These are phyloP conservation scores for Pseudopodoces humilis DNA, from an alignment of 2,113 vertebrate genomes.

Conservation along the genomic window DNA sequence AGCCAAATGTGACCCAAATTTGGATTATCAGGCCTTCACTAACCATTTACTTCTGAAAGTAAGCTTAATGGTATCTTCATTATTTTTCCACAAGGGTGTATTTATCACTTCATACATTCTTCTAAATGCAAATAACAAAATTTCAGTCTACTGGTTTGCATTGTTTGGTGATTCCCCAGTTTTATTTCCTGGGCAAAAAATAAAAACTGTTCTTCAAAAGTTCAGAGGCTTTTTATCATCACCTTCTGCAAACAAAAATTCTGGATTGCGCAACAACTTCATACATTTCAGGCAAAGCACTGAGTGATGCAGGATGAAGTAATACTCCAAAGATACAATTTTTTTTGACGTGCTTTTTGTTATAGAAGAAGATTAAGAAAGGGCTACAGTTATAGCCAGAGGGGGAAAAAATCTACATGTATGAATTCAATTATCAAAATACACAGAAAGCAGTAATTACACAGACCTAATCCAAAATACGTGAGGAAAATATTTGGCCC, in stretches of 20 bases:
- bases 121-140: neutral
- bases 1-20: neutral
- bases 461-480: neutral
- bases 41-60: neutral
- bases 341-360: conserved; percentile 4
- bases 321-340: neutral
- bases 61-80: neutral
- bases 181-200: conserved; percentile 22
- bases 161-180: neutral
- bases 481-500: neutral
- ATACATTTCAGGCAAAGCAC: neutral
- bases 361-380: conserved; percentile 19
- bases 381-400: neutral
- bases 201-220: conserved; percentile 18
- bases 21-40: neutral
- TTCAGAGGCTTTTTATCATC: neutral
- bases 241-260: neutral
- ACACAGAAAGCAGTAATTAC: neutral
- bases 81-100: neutral
- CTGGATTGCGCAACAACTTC: neutral
- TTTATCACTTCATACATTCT: neutral
- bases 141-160: neutral
- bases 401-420: neutral
- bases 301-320: neutral
- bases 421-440: neutral